A percentile compares a stretch with the other conserved stretches of the same genome.
Evolutionary conservation across 2,797 vertebrate genomes (phyloP).

Genomic region (Alfaro cultratus): DNA sequence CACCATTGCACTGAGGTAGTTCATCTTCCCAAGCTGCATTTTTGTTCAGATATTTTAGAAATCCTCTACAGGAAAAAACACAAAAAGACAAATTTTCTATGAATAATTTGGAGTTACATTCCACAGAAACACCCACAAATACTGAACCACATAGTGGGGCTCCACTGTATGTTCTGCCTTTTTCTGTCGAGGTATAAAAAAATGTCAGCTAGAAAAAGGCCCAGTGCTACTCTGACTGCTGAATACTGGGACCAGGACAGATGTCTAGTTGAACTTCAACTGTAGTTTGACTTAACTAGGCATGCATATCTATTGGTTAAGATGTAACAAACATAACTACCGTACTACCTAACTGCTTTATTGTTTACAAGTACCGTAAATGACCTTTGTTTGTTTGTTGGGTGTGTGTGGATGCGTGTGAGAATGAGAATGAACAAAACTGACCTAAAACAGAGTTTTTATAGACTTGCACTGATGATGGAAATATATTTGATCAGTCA

Average conservation of each 20-base stretch:
- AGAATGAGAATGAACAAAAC: not conserved
- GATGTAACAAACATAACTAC: not conserved
- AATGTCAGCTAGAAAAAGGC: not conserved
- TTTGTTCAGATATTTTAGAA: not conserved
- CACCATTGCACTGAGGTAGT: not conserved
- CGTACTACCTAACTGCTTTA: not conserved
- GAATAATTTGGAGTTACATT: not conserved
- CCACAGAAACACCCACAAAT: not conserved
- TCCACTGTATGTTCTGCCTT: not conserved
- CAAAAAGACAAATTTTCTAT: not conserved
- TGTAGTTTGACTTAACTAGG: not conserved
- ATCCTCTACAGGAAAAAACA: not conserved
- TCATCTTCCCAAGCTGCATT: not conserved
- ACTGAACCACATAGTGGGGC: not conserved
- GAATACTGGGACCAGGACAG: not conserved
- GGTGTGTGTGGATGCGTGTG: not conserved
- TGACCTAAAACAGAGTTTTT: not conserved
- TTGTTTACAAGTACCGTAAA: not conserved
- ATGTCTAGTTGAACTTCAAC: not conserved
- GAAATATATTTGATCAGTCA: not conserved
- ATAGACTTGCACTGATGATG: not conserved
- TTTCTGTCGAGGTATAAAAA: not conserved
- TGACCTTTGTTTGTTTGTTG: not conserved
- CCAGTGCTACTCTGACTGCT: not conserved
- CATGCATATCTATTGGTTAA: not conserved